Base-by-base conservation (phyloP, 2,113 vertebrate species). In the Chloebia gouldiae region DNA sequence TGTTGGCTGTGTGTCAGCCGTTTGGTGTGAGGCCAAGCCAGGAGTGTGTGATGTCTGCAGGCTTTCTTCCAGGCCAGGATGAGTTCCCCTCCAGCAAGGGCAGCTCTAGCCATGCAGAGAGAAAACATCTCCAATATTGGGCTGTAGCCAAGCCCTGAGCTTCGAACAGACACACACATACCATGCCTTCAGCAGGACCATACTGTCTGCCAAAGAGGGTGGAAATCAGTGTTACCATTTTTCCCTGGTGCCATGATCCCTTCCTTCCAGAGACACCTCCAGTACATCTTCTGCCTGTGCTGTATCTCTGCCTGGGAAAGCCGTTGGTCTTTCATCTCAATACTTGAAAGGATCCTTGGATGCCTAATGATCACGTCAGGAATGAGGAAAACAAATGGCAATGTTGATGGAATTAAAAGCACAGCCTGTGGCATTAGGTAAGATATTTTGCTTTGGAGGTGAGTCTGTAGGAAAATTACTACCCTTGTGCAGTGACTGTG, bases 321-420 rank as follows among this genome's bases (percentile, higher is more conserved):
- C 39, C 21, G 33, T 63, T 0, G 0, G 33, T 63, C 68, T 83
- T 63, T 83, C 47, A 83, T 72, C 68, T 45, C 2, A 0, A 22
- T 22, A 63, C 68, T 63, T 83, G 39, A 83, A 72, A 83, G 81
- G 27, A 45, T 72, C 17, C 47, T 71, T 24, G 10, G 57, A 33
- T 0, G 17, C 27, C 13, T 63, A 33, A 63, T 33, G 33, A 15
- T 61, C 25, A 44, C 0, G 1, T 45, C 54, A 53, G 47, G 40
- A 69, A 86, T 78, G 73, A 61, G 54, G 84, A 78, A 78, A 45
- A 69, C 39, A 53, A 86, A 61, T 70, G n/a, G 12, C 23, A 23
- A 2, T 13, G 8, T 39, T 45, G 56, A 61, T 69, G 73, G 54
- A 78, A 78, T 61, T 44, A 68, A 86, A 77, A 77, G 33, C 54